Evolutionary conservation across 2,113 vertebrate genomes (phyloP).

Genomic region (Falco punctatus): DNA sequence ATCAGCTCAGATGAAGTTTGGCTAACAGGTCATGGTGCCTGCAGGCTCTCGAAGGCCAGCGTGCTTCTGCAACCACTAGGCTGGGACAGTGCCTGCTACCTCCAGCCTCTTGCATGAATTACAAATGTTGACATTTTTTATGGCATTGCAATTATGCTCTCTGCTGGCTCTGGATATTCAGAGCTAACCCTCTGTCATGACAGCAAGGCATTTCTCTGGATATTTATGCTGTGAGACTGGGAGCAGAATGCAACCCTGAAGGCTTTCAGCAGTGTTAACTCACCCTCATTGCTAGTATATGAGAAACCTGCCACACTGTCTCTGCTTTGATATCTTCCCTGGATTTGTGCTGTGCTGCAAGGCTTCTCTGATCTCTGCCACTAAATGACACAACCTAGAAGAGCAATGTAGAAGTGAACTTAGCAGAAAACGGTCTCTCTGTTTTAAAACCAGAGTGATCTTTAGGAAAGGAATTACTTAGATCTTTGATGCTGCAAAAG

Average conservation of each 20-base stretch:
- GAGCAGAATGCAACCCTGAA: constrained; percentile 2
- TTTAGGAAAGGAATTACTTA: not conserved
- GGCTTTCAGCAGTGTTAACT: not conserved
- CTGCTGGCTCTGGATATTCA: not conserved
- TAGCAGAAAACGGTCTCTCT: not conserved
- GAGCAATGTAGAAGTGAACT: not conserved
- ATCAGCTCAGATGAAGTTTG: not conserved
- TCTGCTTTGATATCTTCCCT: constrained; percentile 21
- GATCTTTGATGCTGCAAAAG: constrained; percentile 6
- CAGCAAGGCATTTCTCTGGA: not conserved
- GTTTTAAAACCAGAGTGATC: not conserved
- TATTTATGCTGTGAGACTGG: not conserved
- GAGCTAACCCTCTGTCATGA: not conserved
- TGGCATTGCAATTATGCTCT: not conserved
- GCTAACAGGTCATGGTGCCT: not conserved
- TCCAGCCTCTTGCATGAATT: not conserved
- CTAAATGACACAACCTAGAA: not conserved
- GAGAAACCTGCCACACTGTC: not conserved
- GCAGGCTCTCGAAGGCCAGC: not conserved
- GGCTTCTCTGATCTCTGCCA: constrained; percentile 1
- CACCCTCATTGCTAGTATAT: not conserved
- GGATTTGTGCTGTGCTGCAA: constrained; percentile 1
- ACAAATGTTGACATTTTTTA: not conserved
- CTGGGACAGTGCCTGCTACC: not conserved
- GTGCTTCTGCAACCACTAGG: not conserved